Conservation (phyloP, 1,140 invertebrate species). For the Drosophila nikananu region DNA sequence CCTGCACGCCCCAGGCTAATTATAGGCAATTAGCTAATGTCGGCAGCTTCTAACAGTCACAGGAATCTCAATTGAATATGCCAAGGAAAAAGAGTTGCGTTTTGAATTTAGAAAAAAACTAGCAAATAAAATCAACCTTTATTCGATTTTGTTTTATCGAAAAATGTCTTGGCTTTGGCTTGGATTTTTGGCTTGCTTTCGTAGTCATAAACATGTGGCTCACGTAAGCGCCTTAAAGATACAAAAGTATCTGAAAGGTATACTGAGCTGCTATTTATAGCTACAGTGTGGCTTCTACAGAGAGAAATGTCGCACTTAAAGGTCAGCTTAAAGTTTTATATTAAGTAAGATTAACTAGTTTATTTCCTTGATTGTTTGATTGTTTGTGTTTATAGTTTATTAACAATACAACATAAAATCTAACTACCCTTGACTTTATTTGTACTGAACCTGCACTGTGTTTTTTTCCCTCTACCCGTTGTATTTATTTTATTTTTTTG, state of each 20-base stretch:
- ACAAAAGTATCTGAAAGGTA: slow-evolving; percentile 46
- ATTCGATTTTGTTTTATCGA: slow-evolving; percentile 29
- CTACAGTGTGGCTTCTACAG: slow-evolving; percentile 1
- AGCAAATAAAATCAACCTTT: not conserved
- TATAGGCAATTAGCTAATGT: slow-evolving; percentile 64
- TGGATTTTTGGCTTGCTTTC: slow-evolving; percentile 28
- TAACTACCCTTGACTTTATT: not conserved
- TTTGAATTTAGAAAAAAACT: slow-evolving; percentile 1
- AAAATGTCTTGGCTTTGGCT: slow-evolving; percentile 20
- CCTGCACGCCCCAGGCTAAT: slow-evolving; percentile 45
- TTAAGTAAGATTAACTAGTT: too few species aligned
- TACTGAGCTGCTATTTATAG: slow-evolving; percentile 16
- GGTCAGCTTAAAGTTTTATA: not conserved
- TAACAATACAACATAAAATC: not conserved
- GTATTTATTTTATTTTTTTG: slow-evolving; percentile 11
- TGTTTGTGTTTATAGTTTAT: not conserved
- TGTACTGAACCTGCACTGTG: slow-evolving; percentile 1
- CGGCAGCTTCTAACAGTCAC: slow-evolving; percentile 33
- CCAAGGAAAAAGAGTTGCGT: slow-evolving; percentile 18
- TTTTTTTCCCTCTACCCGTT: not conserved
- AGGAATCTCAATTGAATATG: slow-evolving; percentile 43
- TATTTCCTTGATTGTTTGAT: too few species aligned
- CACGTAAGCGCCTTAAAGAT: slow-evolving; percentile 48
- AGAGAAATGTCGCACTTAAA: too few species aligned
- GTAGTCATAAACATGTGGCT: slow-evolving; percentile 51